Base-by-base conservation (phyloP, 2,888 invertebrate genomes). In the Phymatocera aterrima region DNA sequence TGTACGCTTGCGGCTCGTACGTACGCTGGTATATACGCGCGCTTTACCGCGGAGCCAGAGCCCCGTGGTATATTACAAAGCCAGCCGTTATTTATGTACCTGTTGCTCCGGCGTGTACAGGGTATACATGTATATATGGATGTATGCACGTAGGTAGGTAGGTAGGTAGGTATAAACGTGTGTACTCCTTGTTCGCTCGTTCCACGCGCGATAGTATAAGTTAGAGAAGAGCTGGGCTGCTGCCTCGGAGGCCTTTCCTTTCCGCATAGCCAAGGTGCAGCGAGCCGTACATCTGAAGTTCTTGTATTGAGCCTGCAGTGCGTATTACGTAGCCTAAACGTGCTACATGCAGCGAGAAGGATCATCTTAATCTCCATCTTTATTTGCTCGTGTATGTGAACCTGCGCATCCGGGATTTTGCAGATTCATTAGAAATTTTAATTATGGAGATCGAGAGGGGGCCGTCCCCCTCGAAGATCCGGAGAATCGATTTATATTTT, bases 181-280 rank as follows among this genome's bases (percentile, higher is more conserved):
- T 70, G 48, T 70, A 70, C 70, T 28, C 46, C 31, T 48, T 70
- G 70, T 70, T 54, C 68, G 57, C 60, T 31, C 24, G 72, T 40
- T 61, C 40, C 24, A 15, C 12, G 34, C 18, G 79, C 37, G 78
- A 64, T 79, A 65, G 82, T 79, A 80, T 77, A 78, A 82, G 83
- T 82, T 79, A 82, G 80, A 83, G 86, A 87, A 84, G 86, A 85
- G 86, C 34, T 10, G 60, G 8, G 8, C 12, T 6, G 43, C 43
- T 12, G 43, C 43, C n/a, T 46, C 46, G 43, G 21, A 6, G 34
- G 77, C 87, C 89, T 89, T 88, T 89, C 88, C 90, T 90, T 90
- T 90, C 90, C 90, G 90, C 90, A 90, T 90, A 90, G 87, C 84
- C 89, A 85, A 87, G 86, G 87, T 87, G 89, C 90, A 90, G 87